Evolutionary conservation across 2,797 vertebrate species (phyloP).

Genomic region (Bradypodion pumilum): DNA sequence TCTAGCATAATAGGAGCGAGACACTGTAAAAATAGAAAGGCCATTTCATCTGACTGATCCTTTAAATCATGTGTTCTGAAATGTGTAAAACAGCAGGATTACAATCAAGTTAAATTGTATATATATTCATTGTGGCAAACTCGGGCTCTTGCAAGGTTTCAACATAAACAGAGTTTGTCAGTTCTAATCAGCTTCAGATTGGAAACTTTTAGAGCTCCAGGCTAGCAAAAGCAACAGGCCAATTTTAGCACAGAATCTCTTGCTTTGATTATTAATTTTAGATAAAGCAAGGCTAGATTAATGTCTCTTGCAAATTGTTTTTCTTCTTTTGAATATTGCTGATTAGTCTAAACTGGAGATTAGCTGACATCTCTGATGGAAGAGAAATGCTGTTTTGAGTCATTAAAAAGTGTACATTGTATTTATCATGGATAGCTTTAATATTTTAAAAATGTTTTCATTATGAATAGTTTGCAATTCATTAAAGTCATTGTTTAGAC

Average conservation of each 20-base stretch:
- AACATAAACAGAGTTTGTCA: slow-evolving; percentile 40
- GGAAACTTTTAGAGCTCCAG: slow-evolving; percentile 16
- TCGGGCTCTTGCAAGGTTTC: slow-evolving; percentile 8
- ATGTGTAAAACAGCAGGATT: slow-evolving; percentile 34
- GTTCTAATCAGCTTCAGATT: slow-evolving; percentile 26
- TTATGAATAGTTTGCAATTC: not conserved
- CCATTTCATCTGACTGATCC: slow-evolving; percentile 27
- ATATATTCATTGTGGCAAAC: slow-evolving; percentile 15
- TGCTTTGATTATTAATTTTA: slow-evolving; percentile 45
- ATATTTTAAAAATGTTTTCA: slow-evolving; percentile 11
- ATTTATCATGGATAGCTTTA: slow-evolving; percentile 4
- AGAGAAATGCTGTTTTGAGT: slow-evolving; percentile 20
- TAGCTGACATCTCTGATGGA: slow-evolving; percentile 5
- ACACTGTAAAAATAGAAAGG: not conserved
- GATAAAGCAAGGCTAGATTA: slow-evolving; percentile 36
- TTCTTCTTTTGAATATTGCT: not conserved
- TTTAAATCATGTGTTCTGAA: slow-evolving; percentile 44
- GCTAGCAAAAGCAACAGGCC: slow-evolving; percentile 24
- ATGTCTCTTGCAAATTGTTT: slow-evolving; percentile 21
- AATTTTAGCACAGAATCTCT: slow-evolving; percentile 20
- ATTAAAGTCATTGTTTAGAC: not conserved
- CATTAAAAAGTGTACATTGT: not conserved
- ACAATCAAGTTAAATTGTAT: slow-evolving; percentile 10
- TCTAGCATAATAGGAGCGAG: slow-evolving; percentile 9
- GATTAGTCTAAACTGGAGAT: slow-evolving; percentile 32